Base-by-base conservation (phyloP, 2,888 invertebrate species). In the Cynaeus angustus region DNA sequence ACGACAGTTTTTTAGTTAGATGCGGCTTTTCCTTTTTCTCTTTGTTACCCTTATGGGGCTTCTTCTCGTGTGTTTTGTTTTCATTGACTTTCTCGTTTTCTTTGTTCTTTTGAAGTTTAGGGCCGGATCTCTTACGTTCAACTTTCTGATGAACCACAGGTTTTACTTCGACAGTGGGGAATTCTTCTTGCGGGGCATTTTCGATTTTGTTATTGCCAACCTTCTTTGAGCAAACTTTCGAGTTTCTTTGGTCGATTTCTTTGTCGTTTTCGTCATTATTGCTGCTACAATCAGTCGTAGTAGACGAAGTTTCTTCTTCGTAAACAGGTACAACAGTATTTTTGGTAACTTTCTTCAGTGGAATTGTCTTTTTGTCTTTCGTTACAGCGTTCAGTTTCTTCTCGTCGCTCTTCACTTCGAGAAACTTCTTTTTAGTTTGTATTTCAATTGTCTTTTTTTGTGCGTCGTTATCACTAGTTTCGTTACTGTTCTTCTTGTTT, bases 251-350 rank as follows among this genome's bases (percentile, higher is more conserved):
- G 53, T 79, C 73, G 30, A 46, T 52, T 72, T 75, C 50, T 80
- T 85, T 85, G 61, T 85, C 82, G 33, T 83, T 81, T 71, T 90
- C 89, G 67, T 91, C 91, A 64, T 89, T 88, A 75, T 88, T 87
- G 52, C 91, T 91, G 48, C 91, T 91, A 75, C 91, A 90, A 79
- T 91, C 91, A 1, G 91, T 91, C 5, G 91, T 91, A 1, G 91
- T 91, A 0, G 92, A 92, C 6, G 91, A 91, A 1, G 90, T 89
- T 77, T 92, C 92, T 79, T 91, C 91, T 79, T 90, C 90, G 43
- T 86, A 87, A 73, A 85, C 85, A 74, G 77, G 79, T 75, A 77
- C 76, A 74, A 62, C 65, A 71, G 73, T 75, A 71, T 74, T 79
- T 77, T 77, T 76, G 74, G 72, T 73, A 72, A 71, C 66, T 71